A percentile compares a stretch with the other conserved stretches of the same genome.
These are phyloP conservation scores for Hyles lineata DNA, from an alignment of 2,888 invertebrate genomes.

Conservation along the genomic window DNA sequence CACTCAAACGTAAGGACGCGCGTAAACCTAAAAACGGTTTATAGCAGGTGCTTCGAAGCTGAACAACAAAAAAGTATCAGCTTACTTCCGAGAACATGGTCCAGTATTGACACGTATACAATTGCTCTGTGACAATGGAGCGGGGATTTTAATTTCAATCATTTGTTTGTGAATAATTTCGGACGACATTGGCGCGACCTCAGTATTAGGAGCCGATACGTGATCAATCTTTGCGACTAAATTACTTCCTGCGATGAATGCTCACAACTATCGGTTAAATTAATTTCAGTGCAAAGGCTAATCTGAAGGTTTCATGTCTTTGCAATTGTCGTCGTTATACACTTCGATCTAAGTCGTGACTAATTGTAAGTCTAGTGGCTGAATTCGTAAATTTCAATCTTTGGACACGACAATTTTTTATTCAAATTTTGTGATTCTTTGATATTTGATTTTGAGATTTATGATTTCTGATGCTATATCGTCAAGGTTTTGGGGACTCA, in stretches of 20 bases:
- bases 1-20: constrained; percentile 28
- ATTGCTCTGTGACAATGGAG: constrained; percentile 62
- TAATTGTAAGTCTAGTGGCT: too few relatives aligned
- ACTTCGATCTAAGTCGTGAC: background rate
- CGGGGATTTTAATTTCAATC: constrained; percentile 54
- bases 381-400: too few relatives aligned
- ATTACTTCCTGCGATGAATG: constrained; percentile 76
- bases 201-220: constrained; percentile 67
- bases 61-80: constrained; percentile 59
- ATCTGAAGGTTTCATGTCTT: constrained; percentile 28
- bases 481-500: too few relatives aligned
- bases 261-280: constrained; percentile 58
- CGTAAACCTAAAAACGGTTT: constrained; percentile 35
- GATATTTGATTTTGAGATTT: too few relatives aligned
- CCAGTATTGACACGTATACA: constrained; percentile 67
- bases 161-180: constrained; percentile 58
- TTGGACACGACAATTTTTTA: too few relatives aligned
- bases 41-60: constrained; percentile 13
- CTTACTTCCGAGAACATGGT: constrained; percentile 70
- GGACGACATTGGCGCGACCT: constrained; percentile 74
- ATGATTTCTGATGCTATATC: too few relatives aligned
- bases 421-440: too few relatives aligned
- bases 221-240: constrained; percentile 71
- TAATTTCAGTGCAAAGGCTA: constrained; percentile 43
- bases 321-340: background rate